phyloP scores from a whole-genome alignment of 1,140 invertebrate species.

The Trichomalopsis sarcophagae region DNA sequence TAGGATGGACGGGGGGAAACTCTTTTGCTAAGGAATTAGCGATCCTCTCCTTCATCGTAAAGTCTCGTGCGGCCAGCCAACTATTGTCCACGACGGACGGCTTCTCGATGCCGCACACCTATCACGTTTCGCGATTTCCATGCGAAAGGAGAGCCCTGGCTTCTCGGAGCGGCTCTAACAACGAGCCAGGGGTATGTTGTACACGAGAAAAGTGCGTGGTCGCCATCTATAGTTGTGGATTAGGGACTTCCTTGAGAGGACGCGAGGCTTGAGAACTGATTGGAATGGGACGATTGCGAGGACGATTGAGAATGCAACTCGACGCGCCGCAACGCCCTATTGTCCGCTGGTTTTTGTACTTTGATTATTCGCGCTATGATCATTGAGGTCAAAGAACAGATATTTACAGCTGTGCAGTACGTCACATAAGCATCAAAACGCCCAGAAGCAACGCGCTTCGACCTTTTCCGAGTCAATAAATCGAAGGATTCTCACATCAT shows the following conservation, averaged over 20 bases:
- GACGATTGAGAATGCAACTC: too few relatives aligned
- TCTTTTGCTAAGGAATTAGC: conserved; percentile 39
- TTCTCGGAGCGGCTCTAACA: background rate
- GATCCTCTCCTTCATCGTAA: conserved; percentile 39
- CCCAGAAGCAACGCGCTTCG: background rate
- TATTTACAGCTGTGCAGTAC: too few relatives aligned
- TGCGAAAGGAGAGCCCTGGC: conserved; percentile 13
- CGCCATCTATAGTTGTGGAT: too few relatives aligned
- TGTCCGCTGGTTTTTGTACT: too few relatives aligned
- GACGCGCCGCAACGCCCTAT: too few relatives aligned
- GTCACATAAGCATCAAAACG: too few relatives aligned
- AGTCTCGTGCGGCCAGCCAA: background rate
- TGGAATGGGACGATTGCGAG: too few relatives aligned
- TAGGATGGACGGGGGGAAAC: background rate
- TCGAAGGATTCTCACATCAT: conserved; percentile 22
- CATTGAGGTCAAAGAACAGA: too few relatives aligned
- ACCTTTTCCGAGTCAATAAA: conserved; percentile 37
- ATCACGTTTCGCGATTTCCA: conserved; percentile 48
- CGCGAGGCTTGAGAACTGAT: too few relatives aligned
- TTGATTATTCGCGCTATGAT: too few relatives aligned
- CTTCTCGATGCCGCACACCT: conserved; percentile 19
- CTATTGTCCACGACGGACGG: conserved; percentile 27
- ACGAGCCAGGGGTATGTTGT: background rate
- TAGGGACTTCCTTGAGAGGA: too few relatives aligned
- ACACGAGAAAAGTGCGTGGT: background rate